Conservation (phyloP, 2,113 vertebrate genomes). For the Macrotus californicus region DNA sequence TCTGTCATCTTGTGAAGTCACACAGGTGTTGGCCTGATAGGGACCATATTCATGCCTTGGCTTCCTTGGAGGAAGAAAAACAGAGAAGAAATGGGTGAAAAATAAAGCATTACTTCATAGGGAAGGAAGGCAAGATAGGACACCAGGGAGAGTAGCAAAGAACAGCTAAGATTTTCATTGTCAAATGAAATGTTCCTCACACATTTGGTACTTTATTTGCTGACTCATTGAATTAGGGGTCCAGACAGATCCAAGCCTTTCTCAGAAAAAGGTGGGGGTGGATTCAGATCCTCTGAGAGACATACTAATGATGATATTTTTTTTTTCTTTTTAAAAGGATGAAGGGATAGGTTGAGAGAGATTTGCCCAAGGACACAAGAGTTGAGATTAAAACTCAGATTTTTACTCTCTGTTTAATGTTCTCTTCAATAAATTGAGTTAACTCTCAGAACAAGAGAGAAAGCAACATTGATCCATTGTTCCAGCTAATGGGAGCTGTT, state of each 20-base stretch:
- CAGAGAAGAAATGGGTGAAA: background rate
- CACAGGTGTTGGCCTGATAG: background rate
- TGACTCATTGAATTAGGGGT: background rate
- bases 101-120: background rate
- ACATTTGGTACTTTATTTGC: background rate
- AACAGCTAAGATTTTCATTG: background rate
- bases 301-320: background rate
- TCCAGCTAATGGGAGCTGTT: background rate
- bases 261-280: background rate
- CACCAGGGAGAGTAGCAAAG: background rate
- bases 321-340: constrained; percentile 5
- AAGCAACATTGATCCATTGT: background rate
- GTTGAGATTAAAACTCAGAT: constrained; percentile 16
- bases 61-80: background rate
- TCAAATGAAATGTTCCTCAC: background rate
- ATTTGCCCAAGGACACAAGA: background rate
- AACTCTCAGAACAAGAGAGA: background rate
- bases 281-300: background rate
- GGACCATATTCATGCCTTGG: background rate
- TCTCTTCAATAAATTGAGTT: background rate
- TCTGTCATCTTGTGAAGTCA: background rate
- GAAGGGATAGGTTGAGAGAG: background rate
- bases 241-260: background rate
- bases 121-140: background rate
- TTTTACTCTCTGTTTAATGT: background rate